Evolutionary conservation across 2,113 vertebrate genomes (phyloP), one percentile per base, ranked within the genome.

Genomic region (Reinhardtius hippoglossoides): DNA sequence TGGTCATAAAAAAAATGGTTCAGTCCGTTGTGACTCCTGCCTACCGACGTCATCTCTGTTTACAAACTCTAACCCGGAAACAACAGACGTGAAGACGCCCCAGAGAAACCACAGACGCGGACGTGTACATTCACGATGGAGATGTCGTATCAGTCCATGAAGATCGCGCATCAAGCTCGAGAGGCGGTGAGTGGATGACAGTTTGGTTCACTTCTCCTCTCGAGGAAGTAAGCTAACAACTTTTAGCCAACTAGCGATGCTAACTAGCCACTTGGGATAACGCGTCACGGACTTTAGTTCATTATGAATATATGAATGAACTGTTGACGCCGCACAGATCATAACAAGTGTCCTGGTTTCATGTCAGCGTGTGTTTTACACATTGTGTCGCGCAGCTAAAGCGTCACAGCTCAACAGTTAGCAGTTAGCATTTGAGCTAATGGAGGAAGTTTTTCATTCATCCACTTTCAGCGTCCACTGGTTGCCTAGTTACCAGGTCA

Each of bases 151-250:
- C 93, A 94, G n/a, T 83, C 92, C 0, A 91, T 96, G 37, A 95
- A 91, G 88, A 69, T 90, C 2, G 84, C 94, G 4, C 85, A 93
- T 66, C 94, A 94, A 71, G 95, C 90, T 12, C 93, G 94, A 58
- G 95, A 97, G 69, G 94, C 95, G 77, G 96, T 97, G 77, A 96
- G 96, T 85, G 1, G 15, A 42, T 10, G 12, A 3, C 13, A 3
- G 40, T 42, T 42, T 13, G 3, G 12, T 42, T 12, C 23, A 24
- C n/a, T 10, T 42, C 3, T 42, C 10, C 40, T 12, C 40, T 42
- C 12, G 40, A 13, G 2, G 3, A 42, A 9, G 12, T 7, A 21
- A 67, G 20, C n/a, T 78, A 35, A 13, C 35, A 40, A 63, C 55
- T 58, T 12, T 50, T 62, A n/a, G 23, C 66, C n/a, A 52, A 27